These are phyloP conservation scores for Acromyrmex heyeri DNA, from an alignment of 1,140 invertebrate genomes.

Conservation along the genomic window DNA sequence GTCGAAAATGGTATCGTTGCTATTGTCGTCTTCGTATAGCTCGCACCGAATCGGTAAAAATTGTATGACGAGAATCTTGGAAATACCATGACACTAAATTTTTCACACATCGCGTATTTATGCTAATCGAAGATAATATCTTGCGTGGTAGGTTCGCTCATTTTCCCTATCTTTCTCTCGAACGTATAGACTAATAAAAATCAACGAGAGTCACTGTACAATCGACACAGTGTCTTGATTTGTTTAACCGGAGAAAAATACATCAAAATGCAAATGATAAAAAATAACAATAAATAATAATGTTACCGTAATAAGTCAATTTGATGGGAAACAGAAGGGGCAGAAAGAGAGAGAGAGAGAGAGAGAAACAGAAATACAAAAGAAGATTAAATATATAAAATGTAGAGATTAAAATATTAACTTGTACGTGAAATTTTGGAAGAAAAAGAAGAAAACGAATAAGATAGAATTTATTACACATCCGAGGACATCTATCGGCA, in stretches of 20 bases:
- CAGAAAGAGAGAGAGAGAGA: background rate
- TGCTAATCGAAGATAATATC: constrained; percentile 35
- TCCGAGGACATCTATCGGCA: background rate
- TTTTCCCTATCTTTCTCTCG: constrained; percentile 13
- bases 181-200: constrained; percentile 8
- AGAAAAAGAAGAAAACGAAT: background rate
- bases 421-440: background rate
- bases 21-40: constrained; percentile 7
- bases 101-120: constrained; percentile 20
- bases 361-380: too few species aligned
- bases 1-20: background rate
- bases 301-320: constrained; percentile 21
- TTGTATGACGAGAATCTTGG: background rate
- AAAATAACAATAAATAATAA: background rate
- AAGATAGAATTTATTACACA: background rate
- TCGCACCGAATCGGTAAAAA: background rate
- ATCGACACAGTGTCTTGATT: background rate
- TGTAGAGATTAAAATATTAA: constrained; percentile 12
- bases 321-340: background rate
- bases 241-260: background rate
- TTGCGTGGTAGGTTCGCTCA: constrained; percentile 3
- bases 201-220: background rate
- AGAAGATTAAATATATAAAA: background rate
- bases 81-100: constrained; percentile 34
- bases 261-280: background rate